Conservation (phyloP, 1,140 invertebrate species). For the Steinernema feltiae region DNA sequence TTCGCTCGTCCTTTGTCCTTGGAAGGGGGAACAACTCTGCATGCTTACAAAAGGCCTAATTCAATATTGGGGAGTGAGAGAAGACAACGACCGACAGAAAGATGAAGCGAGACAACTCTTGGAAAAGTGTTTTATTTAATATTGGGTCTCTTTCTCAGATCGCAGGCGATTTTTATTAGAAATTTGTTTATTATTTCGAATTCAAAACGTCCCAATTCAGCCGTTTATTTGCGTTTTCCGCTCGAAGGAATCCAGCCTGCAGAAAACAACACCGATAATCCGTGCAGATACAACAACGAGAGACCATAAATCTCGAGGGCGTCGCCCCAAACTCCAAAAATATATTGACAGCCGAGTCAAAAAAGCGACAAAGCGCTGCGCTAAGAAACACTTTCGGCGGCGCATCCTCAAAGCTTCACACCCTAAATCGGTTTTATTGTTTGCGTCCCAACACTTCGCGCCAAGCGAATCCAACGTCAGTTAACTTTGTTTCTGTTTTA, state of each 20-base stretch:
- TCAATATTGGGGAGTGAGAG: too few species aligned
- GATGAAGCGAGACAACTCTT: too few species aligned
- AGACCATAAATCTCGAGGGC: not conserved
- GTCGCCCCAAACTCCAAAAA: slow-evolving; percentile 6
- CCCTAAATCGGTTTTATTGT: not conserved
- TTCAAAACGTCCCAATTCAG: too few species aligned
- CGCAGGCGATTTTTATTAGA: too few species aligned
- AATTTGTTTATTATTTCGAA: too few species aligned
- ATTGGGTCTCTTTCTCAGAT: too few species aligned
- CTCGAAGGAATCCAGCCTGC: not conserved
- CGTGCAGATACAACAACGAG: not conserved
- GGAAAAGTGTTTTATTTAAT: too few species aligned
- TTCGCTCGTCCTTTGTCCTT: too few species aligned
- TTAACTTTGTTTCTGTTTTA: not conserved
- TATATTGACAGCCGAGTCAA: slow-evolving; percentile 9
- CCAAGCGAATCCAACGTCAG: not conserved
- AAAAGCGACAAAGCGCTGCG: not conserved
- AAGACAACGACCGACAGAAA: too few species aligned
- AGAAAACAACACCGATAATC: not conserved
- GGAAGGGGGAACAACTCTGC: too few species aligned
- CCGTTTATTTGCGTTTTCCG: not conserved
- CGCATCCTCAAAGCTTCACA: not conserved
- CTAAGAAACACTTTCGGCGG: slow-evolving; percentile 1
- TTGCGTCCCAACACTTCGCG: not conserved
- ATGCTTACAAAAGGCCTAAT: too few species aligned